These are phyloP conservation scores for Tanytarsus gracilentus DNA, from an alignment of 2,888 invertebrate species.

Conservation along the genomic window DNA sequence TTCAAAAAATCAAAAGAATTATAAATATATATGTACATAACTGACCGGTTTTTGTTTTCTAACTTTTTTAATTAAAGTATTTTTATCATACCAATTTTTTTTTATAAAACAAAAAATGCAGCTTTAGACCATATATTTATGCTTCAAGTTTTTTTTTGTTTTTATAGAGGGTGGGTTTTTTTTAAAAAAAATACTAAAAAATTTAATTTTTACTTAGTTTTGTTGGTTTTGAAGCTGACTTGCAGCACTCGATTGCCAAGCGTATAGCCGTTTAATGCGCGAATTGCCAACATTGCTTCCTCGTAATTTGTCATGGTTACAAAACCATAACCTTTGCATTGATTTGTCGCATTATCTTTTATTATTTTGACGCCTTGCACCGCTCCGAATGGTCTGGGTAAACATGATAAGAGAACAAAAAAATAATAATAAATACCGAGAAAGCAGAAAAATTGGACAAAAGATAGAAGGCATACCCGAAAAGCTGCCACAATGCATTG, in stretches of 20 bases:
- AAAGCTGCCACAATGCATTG: conserved; percentile 90
- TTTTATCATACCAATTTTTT: neutral
- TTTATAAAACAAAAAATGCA: neutral
- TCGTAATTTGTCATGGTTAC: conserved; percentile 98
- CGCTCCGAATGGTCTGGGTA: conserved; percentile 17
- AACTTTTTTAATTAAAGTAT: neutral
- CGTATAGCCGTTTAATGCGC: conserved; percentile 91
- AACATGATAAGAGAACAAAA: neutral
- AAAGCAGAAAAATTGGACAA: conserved; percentile 32
- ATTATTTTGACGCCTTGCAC: conserved; percentile 80
- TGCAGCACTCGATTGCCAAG: conserved; percentile 91
- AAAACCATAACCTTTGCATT: conserved; percentile 97
- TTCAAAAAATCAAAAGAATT: conserved; percentile 24
- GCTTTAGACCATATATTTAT: conserved; percentile 16
- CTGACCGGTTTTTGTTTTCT: neutral
- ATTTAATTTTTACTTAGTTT: conserved; percentile 48
- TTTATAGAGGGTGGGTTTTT: neutral
- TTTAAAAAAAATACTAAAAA: conserved; percentile 15
- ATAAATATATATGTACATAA: conserved; percentile 20
- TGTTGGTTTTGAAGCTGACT: conserved; percentile 94
- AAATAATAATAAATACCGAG: neutral
- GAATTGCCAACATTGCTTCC: conserved; percentile 91
- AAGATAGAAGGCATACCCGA: conserved; percentile 52
- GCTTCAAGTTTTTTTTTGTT: conserved; percentile 14
- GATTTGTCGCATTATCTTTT: conserved; percentile 88